phyloP scores from a whole-genome alignment of 1,140 invertebrate species.

The Polypedilum vanderplanki region DNA sequence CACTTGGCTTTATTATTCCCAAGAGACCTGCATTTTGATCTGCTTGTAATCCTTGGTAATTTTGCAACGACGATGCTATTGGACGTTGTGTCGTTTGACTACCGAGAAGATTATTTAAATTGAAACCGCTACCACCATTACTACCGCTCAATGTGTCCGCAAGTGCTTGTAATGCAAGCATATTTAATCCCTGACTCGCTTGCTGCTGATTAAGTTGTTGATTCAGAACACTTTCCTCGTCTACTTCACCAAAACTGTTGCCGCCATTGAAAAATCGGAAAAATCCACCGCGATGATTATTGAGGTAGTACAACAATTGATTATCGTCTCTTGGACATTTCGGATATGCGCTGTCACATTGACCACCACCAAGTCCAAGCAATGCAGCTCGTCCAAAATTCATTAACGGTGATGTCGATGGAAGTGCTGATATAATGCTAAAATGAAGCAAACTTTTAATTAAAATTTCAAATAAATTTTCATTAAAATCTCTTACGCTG shows the following conservation, averaged over 20 bases:
- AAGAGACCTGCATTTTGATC: neutral
- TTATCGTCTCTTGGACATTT: slow-evolving; percentile 63
- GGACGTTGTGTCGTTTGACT: slow-evolving; percentile 12
- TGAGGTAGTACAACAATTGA: slow-evolving; percentile 66
- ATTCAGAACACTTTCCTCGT: slow-evolving; percentile 30
- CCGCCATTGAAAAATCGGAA: slow-evolving; percentile 64
- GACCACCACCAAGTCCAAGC: slow-evolving; percentile 59
- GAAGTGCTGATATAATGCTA: slow-evolving; percentile 46
- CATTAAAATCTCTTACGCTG: slow-evolving; percentile 52
- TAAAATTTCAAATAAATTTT: slow-evolving; percentile 24
- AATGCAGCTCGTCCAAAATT: slow-evolving; percentile 64
- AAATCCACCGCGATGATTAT: slow-evolving; percentile 79
- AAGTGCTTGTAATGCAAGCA: slow-evolving; percentile 28
- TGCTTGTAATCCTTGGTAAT: neutral
- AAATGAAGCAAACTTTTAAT: slow-evolving; percentile 34
- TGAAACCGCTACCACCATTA: slow-evolving; percentile 13
- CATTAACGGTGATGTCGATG: slow-evolving; percentile 53
- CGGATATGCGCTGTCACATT: slow-evolving; percentile 60
- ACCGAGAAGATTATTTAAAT: slow-evolving; percentile 30
- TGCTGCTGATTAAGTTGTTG: slow-evolving; percentile 27
- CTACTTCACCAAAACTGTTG: slow-evolving; percentile 29
- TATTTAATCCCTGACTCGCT: slow-evolving; percentile 9
- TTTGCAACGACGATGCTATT: neutral
- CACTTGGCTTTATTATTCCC: neutral
- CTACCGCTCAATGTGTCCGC: slow-evolving; percentile 29